phyloP scores from a whole-genome alignment of 2,113 vertebrate species.

The Campylomormyrus numenius region DNA sequence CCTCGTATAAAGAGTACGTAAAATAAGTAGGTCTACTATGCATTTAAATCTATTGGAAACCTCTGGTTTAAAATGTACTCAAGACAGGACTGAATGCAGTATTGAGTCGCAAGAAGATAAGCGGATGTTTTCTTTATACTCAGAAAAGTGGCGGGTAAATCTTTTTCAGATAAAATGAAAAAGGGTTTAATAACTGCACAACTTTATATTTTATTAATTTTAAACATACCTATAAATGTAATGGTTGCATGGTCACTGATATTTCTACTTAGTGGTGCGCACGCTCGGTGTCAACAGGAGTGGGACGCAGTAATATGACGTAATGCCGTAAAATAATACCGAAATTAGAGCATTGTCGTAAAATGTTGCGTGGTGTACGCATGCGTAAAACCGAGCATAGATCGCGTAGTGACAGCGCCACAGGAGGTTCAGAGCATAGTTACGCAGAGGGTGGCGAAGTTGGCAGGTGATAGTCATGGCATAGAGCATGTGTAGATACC shows the following conservation, averaged over 20 bases:
- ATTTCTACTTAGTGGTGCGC: neutral
- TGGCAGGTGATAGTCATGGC: neutral
- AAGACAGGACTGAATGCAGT: too few relatives aligned
- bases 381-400: neutral
- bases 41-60: too few relatives aligned
- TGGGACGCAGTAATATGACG: neutral
- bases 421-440: neutral
- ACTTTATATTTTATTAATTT: neutral
- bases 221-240: neutral
- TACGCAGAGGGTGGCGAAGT: neutral
- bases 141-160: too few relatives aligned
- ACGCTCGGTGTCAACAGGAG: neutral
- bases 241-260: neutral
- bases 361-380: neutral
- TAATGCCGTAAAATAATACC: neutral
- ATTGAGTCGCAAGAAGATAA: too few relatives aligned
- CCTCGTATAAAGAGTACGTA: too few relatives aligned
- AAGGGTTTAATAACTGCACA: too few relatives aligned
- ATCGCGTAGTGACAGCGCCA: neutral
- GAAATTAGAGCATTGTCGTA: neutral
- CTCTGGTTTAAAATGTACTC: too few relatives aligned
- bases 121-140: too few relatives aligned
- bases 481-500: neutral
- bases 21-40: too few relatives aligned
- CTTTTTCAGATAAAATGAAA: too few relatives aligned